Evolutionary conservation across 2,888 invertebrate genomes (phyloP).

Genomic region (Cacoxenus indagator): DNA sequence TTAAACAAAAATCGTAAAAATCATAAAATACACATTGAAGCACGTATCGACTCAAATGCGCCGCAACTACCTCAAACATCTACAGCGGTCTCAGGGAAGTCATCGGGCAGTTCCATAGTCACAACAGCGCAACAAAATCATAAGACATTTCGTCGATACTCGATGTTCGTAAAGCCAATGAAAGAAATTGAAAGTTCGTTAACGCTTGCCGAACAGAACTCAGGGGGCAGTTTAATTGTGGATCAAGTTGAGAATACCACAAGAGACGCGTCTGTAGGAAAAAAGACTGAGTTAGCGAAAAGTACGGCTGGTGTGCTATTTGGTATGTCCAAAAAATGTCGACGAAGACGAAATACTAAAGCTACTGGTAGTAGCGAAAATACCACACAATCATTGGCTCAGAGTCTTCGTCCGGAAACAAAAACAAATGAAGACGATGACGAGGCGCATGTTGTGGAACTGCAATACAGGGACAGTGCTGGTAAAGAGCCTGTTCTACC

Average conservation of each 20-base stretch:
- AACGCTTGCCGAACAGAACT: slow-evolving; percentile 47
- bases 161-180: slow-evolving; percentile 39
- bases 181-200: not conserved
- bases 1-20: slow-evolving; percentile 66
- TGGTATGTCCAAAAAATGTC: slow-evolving; percentile 44
- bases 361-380: not conserved
- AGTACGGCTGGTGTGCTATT: not conserved
- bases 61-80: slow-evolving; percentile 17
- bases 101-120: too few relatives aligned
- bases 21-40: slow-evolving; percentile 69
- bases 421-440: not conserved
- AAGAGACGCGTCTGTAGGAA: slow-evolving; percentile 1
- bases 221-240: slow-evolving; percentile 56
- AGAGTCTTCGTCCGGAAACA: not conserved
- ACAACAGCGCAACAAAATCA: not conserved
- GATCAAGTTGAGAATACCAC: slow-evolving; percentile 60
- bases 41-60: slow-evolving; percentile 66
- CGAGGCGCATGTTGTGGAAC: not conserved
- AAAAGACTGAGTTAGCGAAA: slow-evolving; percentile 17
- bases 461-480: not conserved
- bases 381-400: not conserved
- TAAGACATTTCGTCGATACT: slow-evolving; percentile 44
- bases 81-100: too few relatives aligned
- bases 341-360: slow-evolving; percentile 49
- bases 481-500: not conserved